Evolutionary conservation across 2,888 invertebrate genomes (phyloP).

Genomic region (Glyphotaelius pellucidus): DNA sequence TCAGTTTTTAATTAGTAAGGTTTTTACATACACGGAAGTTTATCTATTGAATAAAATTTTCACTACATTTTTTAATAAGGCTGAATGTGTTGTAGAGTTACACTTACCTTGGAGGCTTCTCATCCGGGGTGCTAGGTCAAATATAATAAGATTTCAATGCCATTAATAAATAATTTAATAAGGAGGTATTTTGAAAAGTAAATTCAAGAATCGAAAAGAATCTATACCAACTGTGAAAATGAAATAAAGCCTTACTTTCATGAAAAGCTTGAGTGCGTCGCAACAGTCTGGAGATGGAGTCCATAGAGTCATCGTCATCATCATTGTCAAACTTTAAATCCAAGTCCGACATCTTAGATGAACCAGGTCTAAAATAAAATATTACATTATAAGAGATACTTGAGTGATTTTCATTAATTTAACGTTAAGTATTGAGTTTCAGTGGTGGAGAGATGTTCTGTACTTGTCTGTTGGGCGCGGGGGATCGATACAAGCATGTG

Average conservation of each 20-base stretch:
- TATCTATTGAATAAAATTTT: too few relatives aligned
- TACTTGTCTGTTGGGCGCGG: too few relatives aligned
- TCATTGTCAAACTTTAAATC: constrained; percentile 16
- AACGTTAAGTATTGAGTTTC: too few relatives aligned
- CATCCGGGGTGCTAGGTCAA: neutral
- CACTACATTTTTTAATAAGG: too few relatives aligned
- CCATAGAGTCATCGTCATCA: constrained; percentile 14
- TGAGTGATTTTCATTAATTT: too few relatives aligned
- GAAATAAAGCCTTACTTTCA: too few relatives aligned
- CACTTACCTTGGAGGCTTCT: constrained; percentile 34
- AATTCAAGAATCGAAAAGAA: too few relatives aligned
- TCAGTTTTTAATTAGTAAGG: too few relatives aligned
- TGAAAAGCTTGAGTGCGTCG: neutral
- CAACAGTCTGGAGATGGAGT: neutral
- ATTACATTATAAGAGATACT: neutral
- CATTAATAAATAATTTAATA: neutral
- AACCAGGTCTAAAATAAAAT: neutral
- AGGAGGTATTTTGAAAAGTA: neutral
- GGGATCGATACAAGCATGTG: too few relatives aligned
- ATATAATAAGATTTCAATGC: neutral
- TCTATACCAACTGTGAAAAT: too few relatives aligned
- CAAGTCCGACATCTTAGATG: neutral
- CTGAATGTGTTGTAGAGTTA: neutral
- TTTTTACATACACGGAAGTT: too few relatives aligned
- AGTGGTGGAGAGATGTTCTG: too few relatives aligned